Evolutionary conservation across 2,797 vertebrate genomes (phyloP), one percentile per base, ranked within the genome.

Genomic region (Acrossocheilus fasciatus): DNA sequence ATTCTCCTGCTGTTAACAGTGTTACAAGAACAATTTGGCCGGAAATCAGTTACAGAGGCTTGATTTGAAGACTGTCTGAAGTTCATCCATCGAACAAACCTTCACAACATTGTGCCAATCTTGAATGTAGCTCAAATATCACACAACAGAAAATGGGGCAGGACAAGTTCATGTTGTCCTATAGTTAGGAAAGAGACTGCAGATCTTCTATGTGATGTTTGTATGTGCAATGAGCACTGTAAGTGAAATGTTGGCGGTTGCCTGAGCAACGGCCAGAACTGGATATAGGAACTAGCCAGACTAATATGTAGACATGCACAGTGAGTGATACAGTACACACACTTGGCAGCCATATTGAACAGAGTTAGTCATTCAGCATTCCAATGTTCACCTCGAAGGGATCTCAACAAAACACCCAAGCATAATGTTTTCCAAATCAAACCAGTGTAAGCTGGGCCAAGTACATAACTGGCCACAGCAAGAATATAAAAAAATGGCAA

Each of bases 181-280:
- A 45, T 52, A 70, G 80, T 26, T 68, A 8, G 62, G 45, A 50
- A 43, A 73, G 3, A 89, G 69, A 39, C 59, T 86, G 83, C 88
- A 59, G 68, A 91, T 91, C 88, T 92, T 93, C 91, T 91, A 91
- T 90, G 88, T 50, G 83, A 90, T 87, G 89, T 88, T 90, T 83
- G 50, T 83, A 83, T 86, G 83, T 88, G 90, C 82, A 64, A 70
- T 75, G 70, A 64, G 78, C 78, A 83, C 87, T 86, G 89, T 78
- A 88, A 87, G 86, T 69, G 84, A 90, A 82, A 91, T 6, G 68
- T 88, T 87, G 91, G 91, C 90, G 77, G 94, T 95, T 95, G 93
- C 94, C 93, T 91, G 87, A 94, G 94, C 93, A 95, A 95, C 94
- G 88, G 89, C 89, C 88, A 39, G 90, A 92, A 92, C 90, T 91